A percentile compares a stretch with the other conserved stretches of the same genome.
Conservation (phyloP, 2,113 vertebrate genomes). For the Neolamprologus sp. region DNA sequence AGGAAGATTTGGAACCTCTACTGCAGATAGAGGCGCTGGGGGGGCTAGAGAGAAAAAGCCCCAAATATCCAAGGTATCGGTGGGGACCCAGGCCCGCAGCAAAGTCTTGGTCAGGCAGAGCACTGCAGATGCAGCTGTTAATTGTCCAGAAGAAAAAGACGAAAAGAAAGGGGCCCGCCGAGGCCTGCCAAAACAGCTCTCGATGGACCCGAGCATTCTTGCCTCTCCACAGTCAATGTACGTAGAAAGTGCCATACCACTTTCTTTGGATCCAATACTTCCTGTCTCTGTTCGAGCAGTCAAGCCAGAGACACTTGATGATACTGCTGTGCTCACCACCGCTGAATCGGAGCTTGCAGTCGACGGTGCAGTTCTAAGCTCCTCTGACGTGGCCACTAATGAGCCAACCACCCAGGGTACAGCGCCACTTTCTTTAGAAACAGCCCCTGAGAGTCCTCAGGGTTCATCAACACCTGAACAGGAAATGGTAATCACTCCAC, state of each 20-base stretch:
- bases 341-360: background rate
- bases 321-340: background rate
- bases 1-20: conserved; percentile 3
- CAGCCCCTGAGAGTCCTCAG: background rate
- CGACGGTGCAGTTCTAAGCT: background rate
- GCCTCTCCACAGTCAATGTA: conserved; percentile 63
- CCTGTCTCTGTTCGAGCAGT: conserved; percentile 1
- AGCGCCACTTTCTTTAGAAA: background rate
- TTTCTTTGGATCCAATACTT: conserved; percentile 59
- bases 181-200: conserved; percentile 62
- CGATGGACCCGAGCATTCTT: conserved; percentile 69
- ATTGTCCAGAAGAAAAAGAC: conserved; percentile 67
- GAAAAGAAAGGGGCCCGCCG: conserved; percentile 41
- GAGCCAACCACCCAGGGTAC: background rate
- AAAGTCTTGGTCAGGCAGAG: conserved; percentile 70
- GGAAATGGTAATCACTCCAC: background rate
- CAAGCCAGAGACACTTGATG: conserved; percentile 8
- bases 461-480: conserved; percentile 7
- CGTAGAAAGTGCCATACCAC: conserved; percentile 67
- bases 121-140: conserved; percentile 73
- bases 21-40: background rate
- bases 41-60: conserved; percentile 49
- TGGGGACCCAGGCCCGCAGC: conserved; percentile 71
- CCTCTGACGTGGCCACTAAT: conserved; percentile 5
- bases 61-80: conserved; percentile 63